phyloP scores from a whole-genome alignment of 2,797 vertebrate genomes.

The Lacerta viridis region DNA sequence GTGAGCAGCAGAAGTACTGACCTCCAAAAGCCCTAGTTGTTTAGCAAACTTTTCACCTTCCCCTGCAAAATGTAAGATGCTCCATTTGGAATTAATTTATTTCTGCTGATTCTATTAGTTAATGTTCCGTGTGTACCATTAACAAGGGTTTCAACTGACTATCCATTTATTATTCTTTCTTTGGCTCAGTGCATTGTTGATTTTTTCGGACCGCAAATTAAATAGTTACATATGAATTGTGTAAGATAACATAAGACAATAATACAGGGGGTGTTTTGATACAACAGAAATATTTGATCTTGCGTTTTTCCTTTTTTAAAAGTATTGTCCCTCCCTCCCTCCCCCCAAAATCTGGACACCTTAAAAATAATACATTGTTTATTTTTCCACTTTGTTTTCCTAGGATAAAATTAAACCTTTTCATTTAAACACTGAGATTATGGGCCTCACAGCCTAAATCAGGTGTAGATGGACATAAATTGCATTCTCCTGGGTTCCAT shows the following conservation, averaged over 20 bases:
- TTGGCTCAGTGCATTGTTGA: constrained; percentile 26
- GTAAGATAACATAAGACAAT: constrained; percentile 24
- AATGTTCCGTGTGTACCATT: constrained; percentile 21
- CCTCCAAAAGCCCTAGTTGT: constrained; percentile 19
- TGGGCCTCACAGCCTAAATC: not conserved
- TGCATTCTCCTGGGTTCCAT: not conserved
- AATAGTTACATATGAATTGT: constrained; percentile 39
- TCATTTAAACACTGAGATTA: constrained; percentile 16
- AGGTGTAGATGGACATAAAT: constrained; percentile 15
- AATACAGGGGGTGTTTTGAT: constrained; percentile 34
- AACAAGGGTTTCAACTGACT: constrained; percentile 33
- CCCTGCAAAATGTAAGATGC: constrained; percentile 2
- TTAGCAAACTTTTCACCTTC: constrained; percentile 43
- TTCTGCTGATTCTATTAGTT: constrained; percentile 41
- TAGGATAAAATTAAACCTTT: constrained; percentile 3
- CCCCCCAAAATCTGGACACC: not conserved
- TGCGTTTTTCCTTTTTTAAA: constrained; percentile 9
- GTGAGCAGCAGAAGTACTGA: constrained; percentile 19
- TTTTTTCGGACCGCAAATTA: constrained; percentile 29
- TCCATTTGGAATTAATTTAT: constrained; percentile 49
- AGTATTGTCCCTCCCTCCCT: not conserved
- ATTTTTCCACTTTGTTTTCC: constrained; percentile 22
- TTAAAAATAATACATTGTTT: constrained; percentile 33
- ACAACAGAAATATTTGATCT: constrained; percentile 34
- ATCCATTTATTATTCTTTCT: constrained; percentile 43